Conservation (phyloP, 2,888 invertebrate species). For the Helleia helle region DNA sequence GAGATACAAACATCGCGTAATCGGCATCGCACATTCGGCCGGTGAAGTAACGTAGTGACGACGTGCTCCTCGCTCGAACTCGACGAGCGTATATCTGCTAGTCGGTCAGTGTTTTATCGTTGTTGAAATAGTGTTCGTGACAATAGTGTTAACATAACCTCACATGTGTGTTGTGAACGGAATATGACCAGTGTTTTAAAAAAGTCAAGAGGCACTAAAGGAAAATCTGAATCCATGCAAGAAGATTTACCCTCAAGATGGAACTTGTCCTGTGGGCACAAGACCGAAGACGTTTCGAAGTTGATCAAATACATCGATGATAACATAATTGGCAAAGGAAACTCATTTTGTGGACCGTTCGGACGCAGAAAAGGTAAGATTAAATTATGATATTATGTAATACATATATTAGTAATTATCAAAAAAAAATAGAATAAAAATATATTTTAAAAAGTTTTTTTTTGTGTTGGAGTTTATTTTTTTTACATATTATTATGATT, state of each 20-base stretch:
- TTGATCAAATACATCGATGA: constrained; percentile 86
- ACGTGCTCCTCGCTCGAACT: constrained; percentile 16
- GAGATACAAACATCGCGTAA: constrained; percentile 4
- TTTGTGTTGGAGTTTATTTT: no score
- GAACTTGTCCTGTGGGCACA: constrained; percentile 54
- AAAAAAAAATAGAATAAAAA: no score
- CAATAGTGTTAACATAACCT: constrained; percentile 18
- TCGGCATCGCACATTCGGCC: constrained; percentile 18
- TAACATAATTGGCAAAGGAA: constrained; percentile 85
- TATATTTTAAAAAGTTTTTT: no score
- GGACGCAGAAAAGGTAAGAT: constrained; percentile 83
- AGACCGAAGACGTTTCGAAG: constrained; percentile 79
- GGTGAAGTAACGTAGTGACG: constrained; percentile 17
- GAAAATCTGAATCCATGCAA: constrained; percentile 70
- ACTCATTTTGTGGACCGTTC: constrained; percentile 87
- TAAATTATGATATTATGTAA: neutral
- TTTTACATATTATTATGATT: no score
- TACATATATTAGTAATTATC: no score
- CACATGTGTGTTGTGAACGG: constrained; percentile 43
- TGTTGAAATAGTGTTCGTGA: constrained; percentile 12
- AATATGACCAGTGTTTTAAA: constrained; percentile 69
- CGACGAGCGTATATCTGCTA: constrained; percentile 17
- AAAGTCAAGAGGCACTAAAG: constrained; percentile 62
- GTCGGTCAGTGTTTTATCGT: constrained; percentile 7
- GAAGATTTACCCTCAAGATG: constrained; percentile 62